Evolutionary conservation across 2,113 vertebrate species (phyloP), one percentile per base, ranked within the genome.

Genomic region (Oncorhynchus masou): DNA sequence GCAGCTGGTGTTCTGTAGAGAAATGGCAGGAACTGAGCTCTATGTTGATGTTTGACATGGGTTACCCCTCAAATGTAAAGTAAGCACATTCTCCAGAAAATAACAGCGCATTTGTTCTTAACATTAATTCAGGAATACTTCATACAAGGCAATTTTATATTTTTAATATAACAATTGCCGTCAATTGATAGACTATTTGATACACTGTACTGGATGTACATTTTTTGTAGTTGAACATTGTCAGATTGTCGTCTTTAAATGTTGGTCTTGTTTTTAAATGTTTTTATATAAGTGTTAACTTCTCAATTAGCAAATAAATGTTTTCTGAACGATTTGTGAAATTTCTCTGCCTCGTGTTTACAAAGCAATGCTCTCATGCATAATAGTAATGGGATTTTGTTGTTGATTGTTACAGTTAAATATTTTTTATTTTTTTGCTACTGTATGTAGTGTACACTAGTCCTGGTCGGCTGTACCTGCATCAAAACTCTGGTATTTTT

Each of bases 221-320:
- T 11, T 9, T 11, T 24, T 49, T 60, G 39, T 80, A 81, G 9
- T 19, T 34, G 62, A 11, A 24, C 57, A 27, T 71, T 25, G 16
- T 87, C 65, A 60, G 73, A 45, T 81, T 45, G 20, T 62, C 74
- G 51, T 81, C 29, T 48, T 70, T 49, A 80, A 79, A 70, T 79
- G 64, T 76, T 73, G 71, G 12, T 79, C 76, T 74, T 45, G 16
- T 73, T 70, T 85, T 76, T 60, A 68, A 80, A 80, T 74, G 70
- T 87, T 91, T 88, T 90, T 92, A 83, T 91, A 89, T 66, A 79
- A 80, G 73, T 82, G 85, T 84, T 82, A 73, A 74, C 59, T 72
- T 54, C 16, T 54, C 13, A 54, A 19, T 54, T 19, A 54, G 39
- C 39, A 45, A 45, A 45, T 45, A 45, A 11, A 45, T 45, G 39